A percentile compares a stretch with the other conserved stretches of the same genome.
phyloP scores from a whole-genome alignment of 2,888 invertebrate genomes.

The Meliscaeva auricollis region DNA sequence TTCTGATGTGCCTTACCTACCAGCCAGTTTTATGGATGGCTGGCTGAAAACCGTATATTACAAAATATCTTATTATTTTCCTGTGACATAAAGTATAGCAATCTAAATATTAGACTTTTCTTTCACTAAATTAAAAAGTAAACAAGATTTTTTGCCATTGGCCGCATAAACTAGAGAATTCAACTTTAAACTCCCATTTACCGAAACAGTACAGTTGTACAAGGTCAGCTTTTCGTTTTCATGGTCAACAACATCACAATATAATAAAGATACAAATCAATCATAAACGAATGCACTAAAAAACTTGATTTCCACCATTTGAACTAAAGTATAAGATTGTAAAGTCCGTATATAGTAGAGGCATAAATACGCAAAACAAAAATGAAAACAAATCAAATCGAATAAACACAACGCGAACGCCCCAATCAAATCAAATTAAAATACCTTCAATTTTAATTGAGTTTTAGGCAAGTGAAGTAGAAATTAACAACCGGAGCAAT shows the following conservation, averaged over 20 bases:
- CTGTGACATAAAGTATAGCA: too few species aligned
- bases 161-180: not conserved
- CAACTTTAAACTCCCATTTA: not conserved
- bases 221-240: slow-evolving; percentile 74
- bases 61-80: too few species aligned
- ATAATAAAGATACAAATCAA: slow-evolving; percentile 32
- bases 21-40: too few species aligned
- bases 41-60: too few species aligned
- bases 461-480: slow-evolving; percentile 58
- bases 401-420: slow-evolving; percentile 11
- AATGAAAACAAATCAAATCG: slow-evolving; percentile 45
- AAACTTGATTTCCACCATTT: slow-evolving; percentile 14
- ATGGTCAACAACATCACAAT: slow-evolving; percentile 61
- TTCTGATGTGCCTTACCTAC: too few species aligned
- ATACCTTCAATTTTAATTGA: slow-evolving; percentile 70
- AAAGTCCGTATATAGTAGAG: not conserved
- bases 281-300: slow-evolving; percentile 29
- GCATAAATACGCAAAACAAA: not conserved
- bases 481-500: slow-evolving; percentile 70
- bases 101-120: too few species aligned
- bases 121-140: too few species aligned
- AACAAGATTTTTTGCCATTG: not conserved
- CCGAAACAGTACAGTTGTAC: slow-evolving; percentile 15
- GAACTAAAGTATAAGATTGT: slow-evolving; percentile 10
- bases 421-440: slow-evolving; percentile 61